Conservation (phyloP, 1,140 invertebrate species). For the Thereuonema tuberculata region DNA sequence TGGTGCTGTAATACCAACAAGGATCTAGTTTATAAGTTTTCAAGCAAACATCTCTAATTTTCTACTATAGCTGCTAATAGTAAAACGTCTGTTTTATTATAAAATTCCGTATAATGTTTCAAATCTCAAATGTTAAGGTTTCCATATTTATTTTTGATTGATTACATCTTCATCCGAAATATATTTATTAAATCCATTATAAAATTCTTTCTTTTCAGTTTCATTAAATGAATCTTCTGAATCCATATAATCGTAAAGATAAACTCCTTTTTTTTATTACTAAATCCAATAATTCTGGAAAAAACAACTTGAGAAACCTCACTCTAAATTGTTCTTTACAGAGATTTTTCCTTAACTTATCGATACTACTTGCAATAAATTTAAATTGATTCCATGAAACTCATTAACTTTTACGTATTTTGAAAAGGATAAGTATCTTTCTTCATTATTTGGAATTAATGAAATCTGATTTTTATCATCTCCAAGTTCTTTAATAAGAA, state of each 20-base stretch:
- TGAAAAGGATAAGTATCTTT: conserved; percentile 15
- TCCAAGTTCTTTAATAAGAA: conserved; percentile 25
- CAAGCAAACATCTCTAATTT: conserved; percentile 8
- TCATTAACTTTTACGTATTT: neutral
- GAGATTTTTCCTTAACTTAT: neutral
- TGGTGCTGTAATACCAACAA: conserved; percentile 6
- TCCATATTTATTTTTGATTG: neutral
- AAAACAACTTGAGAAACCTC: conserved; percentile 18
- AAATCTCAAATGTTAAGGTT: neutral
- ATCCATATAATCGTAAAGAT: conserved; percentile 25
- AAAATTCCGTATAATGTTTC: conserved; percentile 4
- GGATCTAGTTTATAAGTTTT: conserved; percentile 6
- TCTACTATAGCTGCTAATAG: conserved; percentile 7
- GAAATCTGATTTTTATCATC: conserved; percentile 22
- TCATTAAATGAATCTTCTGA: conserved; percentile 20
- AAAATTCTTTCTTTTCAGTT: conserved; percentile 18
- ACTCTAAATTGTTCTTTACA: neutral
- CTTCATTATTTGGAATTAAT: conserved; percentile 30
- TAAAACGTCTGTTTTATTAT: conserved; percentile 7
- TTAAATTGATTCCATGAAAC: neutral
- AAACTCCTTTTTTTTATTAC: conserved; percentile 22
- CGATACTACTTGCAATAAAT: neutral
- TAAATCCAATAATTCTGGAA: conserved; percentile 7
- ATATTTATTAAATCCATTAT: conserved; percentile 14
- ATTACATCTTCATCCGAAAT: neutral